Evolutionary conservation across 2,797 vertebrate genomes (phyloP).

Genomic region (Crenuchus spilurus): DNA sequence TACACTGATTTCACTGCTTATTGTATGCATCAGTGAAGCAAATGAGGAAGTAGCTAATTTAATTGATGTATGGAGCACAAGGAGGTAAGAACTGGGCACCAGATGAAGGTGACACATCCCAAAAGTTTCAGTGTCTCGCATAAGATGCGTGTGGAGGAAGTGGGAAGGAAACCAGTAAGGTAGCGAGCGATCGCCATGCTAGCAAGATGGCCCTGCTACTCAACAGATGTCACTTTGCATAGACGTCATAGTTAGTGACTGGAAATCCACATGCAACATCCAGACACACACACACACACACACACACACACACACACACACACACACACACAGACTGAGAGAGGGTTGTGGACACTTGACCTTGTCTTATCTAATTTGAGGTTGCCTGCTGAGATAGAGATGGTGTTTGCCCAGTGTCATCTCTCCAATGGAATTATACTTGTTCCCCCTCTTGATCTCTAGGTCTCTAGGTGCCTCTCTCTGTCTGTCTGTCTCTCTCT

Average conservation of each 20-base stretch:
- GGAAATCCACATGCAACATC: constrained; percentile 29
- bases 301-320: background rate
- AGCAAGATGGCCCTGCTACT: background rate
- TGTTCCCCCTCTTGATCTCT: constrained; percentile 25
- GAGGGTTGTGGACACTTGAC: background rate
- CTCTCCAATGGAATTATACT: constrained; percentile 6
- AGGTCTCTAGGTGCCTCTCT: background rate
- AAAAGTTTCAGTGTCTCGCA: background rate
- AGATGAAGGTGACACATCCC: background rate
- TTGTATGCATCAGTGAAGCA: too few relatives aligned
- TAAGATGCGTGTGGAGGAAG: background rate
- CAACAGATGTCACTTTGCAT: constrained; percentile 50
- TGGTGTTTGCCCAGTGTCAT: constrained; percentile 29
- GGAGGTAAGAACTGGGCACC: too few relatives aligned
- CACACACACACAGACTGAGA: constrained; percentile 2
- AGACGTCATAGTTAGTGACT: constrained; percentile 34
- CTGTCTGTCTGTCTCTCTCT: background rate
- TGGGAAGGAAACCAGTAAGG: background rate
- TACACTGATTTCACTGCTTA: too few relatives aligned
- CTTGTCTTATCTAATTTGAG: constrained; percentile 5
- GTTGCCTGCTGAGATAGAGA: background rate
- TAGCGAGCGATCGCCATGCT: background rate
- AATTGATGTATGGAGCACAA: too few relatives aligned
- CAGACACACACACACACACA: background rate
- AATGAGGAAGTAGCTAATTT: too few relatives aligned